Base-by-base conservation (phyloP, 2,797 vertebrate genomes). In the Sebastes matsubarae region DNA sequence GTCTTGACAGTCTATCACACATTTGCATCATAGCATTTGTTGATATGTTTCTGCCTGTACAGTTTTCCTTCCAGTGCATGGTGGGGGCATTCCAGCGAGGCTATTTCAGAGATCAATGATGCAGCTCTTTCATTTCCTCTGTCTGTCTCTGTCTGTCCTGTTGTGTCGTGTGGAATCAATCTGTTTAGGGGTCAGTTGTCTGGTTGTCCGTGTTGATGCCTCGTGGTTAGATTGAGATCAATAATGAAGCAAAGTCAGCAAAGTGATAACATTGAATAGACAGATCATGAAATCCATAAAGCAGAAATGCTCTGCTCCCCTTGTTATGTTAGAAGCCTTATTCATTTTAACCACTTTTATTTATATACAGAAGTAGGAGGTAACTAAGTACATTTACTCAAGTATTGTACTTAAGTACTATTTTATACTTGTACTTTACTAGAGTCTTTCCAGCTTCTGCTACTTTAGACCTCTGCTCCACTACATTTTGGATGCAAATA, bases 41-140 rank as follows among this genome's bases (percentile, higher is more conserved):
- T 64, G 38, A 52, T 38, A 4, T n/a, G 16, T 13, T 22, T 68
- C 27, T 24, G 5, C 22, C 52, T 61, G 32, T 24, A 5, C 3
- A 65, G 12, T 69, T 75, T 76, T 50, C 38, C 50, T 58, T 29
- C 29, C 18, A 29, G 18, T 25, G 24, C 29, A 13, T 58, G 64
- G 22, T 7, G 18, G 34, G 73, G 84, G 32, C 34, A 4, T 79
- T 77, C 79, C 81, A 75, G 42, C 1, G 2, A 4, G 1, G 77
- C 73, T 38, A 5, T 67, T 72, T 71, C 69, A 69, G 61, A 68
- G 58, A 80, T 92, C 86, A 73, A 85, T 91, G 79, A 66, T 71
- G n/a, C 77, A 73, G 65, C 87, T 52, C 66, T 88, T 86, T 90
- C 63, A 89, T 92, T 92, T 91, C 89, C 89, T 72, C 82, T 81